These are phyloP conservation scores for Pterocles burchelli DNA, from an alignment of 2,113 vertebrate genomes.

Conservation along the genomic window DNA sequence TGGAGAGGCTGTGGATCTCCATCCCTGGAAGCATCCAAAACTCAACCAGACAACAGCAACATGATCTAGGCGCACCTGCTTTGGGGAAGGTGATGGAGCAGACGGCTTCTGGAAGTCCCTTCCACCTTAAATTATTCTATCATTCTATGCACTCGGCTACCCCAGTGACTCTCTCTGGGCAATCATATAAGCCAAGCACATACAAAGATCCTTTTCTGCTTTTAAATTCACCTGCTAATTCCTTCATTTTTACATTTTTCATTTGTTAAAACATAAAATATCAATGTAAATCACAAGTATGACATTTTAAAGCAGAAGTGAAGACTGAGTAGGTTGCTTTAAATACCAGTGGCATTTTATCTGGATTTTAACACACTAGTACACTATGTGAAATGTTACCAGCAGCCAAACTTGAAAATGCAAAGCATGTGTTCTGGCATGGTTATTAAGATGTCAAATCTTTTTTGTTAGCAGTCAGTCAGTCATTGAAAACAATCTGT, in stretches of 20 bases:
- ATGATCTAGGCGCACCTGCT: background rate
- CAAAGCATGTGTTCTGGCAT: background rate
- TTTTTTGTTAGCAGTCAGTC: background rate
- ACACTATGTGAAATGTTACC: background rate
- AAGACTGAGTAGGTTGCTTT: accelerated
- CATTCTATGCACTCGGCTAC: background rate
- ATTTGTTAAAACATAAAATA: background rate
- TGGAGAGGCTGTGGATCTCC: background rate
- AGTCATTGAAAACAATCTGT: constrained; percentile 16
- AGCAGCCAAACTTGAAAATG: background rate
- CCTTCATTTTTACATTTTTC: background rate
- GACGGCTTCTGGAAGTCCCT: background rate
- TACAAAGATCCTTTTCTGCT: background rate
- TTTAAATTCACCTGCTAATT: background rate
- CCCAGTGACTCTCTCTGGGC: background rate
- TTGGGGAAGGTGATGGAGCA: background rate
- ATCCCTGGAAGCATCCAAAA: background rate
- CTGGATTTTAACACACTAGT: background rate
- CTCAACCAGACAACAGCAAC: background rate
- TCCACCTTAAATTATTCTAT: background rate
- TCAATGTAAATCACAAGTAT: background rate
- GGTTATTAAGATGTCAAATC: background rate
- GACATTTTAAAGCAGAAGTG: background rate
- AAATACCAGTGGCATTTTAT: background rate
- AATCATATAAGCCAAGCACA: background rate